Evolutionary conservation across 2,113 vertebrate genomes (phyloP).

Genomic region (Phalacrocorax pelagicus): DNA sequence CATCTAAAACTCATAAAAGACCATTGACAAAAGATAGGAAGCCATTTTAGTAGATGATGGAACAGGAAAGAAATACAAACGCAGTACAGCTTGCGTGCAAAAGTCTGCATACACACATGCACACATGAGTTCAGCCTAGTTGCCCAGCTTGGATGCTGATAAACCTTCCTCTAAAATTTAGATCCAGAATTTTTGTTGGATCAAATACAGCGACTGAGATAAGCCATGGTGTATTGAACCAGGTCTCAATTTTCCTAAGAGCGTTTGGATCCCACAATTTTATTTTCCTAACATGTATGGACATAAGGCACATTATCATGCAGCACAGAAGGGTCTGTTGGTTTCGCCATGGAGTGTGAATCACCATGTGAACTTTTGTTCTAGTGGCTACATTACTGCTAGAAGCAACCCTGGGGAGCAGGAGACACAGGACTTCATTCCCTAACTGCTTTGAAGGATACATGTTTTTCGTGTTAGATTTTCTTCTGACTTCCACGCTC

Average conservation of each 20-base stretch:
- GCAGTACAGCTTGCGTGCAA: background rate
- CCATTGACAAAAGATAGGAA: background rate
- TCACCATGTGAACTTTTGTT: background rate
- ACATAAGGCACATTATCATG: background rate
- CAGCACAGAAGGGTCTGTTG: background rate
- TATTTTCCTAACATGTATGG: background rate
- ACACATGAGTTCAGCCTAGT: background rate
- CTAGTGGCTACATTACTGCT: background rate
- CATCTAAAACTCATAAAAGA: background rate
- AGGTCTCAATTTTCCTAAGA: constrained; percentile 7
- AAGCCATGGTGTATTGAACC: background rate
- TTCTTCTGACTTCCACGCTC: background rate
- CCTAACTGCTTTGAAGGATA: background rate
- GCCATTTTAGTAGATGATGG: background rate
- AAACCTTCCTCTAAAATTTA: background rate
- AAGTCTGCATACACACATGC: rapidly evolving
- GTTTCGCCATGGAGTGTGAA: background rate
- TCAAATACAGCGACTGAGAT: constrained; percentile 6
- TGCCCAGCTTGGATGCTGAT: background rate
- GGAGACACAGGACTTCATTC: background rate
- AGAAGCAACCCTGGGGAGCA: background rate
- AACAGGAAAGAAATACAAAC: background rate
- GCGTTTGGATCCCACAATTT: background rate
- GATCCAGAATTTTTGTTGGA: constrained; percentile 31
- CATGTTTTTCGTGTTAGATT: background rate